Conservation (phyloP, 1,140 invertebrate species). For the Sarcophaga bullata region DNA sequence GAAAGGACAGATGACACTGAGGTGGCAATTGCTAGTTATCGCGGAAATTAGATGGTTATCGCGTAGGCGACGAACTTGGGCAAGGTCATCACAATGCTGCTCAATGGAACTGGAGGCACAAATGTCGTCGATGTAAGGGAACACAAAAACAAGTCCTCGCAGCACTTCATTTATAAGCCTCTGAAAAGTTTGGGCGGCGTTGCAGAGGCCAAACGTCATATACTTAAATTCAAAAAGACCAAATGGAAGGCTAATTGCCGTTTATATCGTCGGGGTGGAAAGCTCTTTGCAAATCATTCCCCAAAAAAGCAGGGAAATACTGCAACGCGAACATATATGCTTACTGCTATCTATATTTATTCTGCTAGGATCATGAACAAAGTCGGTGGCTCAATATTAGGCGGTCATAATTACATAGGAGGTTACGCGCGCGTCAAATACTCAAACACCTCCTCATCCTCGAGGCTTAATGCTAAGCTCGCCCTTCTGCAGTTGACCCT, state of each 20-base stretch:
- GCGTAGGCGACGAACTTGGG: background rate
- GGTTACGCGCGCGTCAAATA: constrained; percentile 57
- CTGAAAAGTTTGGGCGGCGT: constrained; percentile 66
- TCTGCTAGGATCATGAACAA: constrained; percentile 54
- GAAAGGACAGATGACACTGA: no score
- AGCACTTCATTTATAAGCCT: constrained; percentile 44
- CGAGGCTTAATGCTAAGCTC: constrained; percentile 49
- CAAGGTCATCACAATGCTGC: background rate
- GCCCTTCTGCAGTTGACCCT: constrained; percentile 54
- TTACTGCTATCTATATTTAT: background rate
- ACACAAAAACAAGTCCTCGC: background rate
- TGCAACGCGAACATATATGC: constrained; percentile 46
- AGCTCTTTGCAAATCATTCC: constrained; percentile 66
- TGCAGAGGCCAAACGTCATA: constrained; percentile 58
- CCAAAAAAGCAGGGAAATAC: no score
- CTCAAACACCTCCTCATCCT: constrained; percentile 48
- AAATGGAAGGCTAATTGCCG: background rate
- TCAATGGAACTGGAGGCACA: constrained; percentile 52
- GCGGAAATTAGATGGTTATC: background rate
- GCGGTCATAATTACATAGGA: constrained; percentile 66
- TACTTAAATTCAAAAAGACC: background rate
- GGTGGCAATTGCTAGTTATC: no score
- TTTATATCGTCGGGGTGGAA: constrained; percentile 61
- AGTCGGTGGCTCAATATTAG: constrained; percentile 65
- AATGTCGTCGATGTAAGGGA: constrained; percentile 67